Base-by-base conservation (phyloP, 2,797 vertebrate genomes). In the Malacoraja senta region DNA sequence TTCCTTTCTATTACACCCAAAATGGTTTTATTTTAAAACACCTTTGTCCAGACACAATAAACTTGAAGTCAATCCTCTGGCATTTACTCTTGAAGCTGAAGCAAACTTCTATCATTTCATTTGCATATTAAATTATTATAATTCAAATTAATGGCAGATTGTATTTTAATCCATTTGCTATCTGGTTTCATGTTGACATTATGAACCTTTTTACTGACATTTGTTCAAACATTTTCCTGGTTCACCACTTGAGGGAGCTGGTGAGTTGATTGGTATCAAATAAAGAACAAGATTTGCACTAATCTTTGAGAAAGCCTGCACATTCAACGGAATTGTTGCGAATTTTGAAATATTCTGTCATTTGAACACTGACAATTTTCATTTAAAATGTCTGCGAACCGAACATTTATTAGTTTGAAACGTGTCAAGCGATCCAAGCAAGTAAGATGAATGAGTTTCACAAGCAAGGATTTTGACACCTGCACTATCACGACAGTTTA, bases 171-270 rank as follows among this genome's bases (percentile, higher is more conserved):
- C 2, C n/a, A 32, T 86, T 61, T 61, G 3, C 12, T 13, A 15
- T 63, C n/a, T 86, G 29, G 13, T 86, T 88, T 68, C 17, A 9
- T 8, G 0, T 35, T 68, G 7, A 68, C 4, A 19, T 78, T 35
- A 78, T 78, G 2, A 78, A 78, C 77, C 77, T 78, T 17, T 15
- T 78, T 78, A 65, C 3, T 88, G 84, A 68, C 21, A 7, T 21
- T 68, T 35, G n/a, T 2, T 21, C 17, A 88, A 65, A 32, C 61
- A 24, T 68, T 88, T 88, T 88, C 63, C n/a, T 68, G n/a, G 8
- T 88, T 88, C n/a, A 88, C 84, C 61, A 88, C 61, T 32, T 88
- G 84, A 88, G 84, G 84, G 84, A 35, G 63, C 61, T 68, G n/a
- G 83, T 86, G 83, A 86, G 15, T 63, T 86, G 58, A 15, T 32